phyloP scores from a whole-genome alignment of 2,113 vertebrate species.

The Nerophis ophidion region DNA sequence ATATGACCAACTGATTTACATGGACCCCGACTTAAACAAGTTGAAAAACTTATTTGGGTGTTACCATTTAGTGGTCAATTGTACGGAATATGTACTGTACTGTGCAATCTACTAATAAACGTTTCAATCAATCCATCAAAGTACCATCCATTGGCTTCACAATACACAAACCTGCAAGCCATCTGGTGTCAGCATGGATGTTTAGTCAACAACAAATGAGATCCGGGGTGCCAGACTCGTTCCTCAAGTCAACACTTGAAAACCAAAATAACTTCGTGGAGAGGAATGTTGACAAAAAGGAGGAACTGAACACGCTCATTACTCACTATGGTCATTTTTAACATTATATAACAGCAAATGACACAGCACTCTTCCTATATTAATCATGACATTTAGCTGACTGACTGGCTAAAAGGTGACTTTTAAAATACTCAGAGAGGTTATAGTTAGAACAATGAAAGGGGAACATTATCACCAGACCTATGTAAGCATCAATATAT shows the following conservation, averaged over 20 bases:
- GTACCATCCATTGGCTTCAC: not conserved
- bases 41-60: no score
- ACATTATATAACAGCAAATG: not conserved
- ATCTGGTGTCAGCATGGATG: slow-evolving; percentile 8
- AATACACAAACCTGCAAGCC: not conserved
- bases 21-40: no score
- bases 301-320: not conserved
- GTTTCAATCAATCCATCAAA: no score
- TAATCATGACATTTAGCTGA: not conserved
- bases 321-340: not conserved
- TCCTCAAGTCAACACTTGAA: slow-evolving; percentile 1
- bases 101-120: no score
- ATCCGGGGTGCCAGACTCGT: slow-evolving; percentile 2
- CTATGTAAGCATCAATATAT: no score
- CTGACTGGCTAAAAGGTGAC: not conserved
- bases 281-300: not conserved
- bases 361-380: not conserved
- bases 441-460: no score
- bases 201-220: slow-evolving; percentile 1
- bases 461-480: no score
- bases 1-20: no score
- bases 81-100: no score
- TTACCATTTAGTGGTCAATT: no score
- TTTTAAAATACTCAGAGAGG: not conserved
- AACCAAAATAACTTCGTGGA: not conserved